A percentile compares a stretch with the other conserved stretches of the same genome.
These are phyloP conservation scores for Agrochola circellaris DNA, from an alignment of 2,888 invertebrate genomes.

Conservation along the genomic window DNA sequence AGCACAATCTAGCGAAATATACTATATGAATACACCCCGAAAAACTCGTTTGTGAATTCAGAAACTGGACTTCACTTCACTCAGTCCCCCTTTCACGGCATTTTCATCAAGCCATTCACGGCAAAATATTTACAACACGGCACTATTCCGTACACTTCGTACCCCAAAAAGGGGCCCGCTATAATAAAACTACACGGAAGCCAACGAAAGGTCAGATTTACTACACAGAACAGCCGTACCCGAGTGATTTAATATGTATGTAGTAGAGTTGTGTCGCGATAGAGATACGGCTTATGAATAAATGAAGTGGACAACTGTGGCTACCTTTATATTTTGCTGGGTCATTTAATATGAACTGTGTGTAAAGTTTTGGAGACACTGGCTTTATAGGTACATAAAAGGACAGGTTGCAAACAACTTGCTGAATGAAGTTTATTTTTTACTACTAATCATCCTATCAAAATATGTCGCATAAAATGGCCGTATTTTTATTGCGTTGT, in stretches of 20 bases:
- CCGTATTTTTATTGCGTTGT: too few relatives aligned
- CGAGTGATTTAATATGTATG: conserved; percentile 55
- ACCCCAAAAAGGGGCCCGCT: conserved; percentile 31
- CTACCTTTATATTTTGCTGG: conserved; percentile 7
- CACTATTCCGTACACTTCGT: conserved; percentile 14
- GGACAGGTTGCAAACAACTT: background rate
- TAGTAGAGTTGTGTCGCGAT: conserved; percentile 46
- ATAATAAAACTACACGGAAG: conserved; percentile 55
- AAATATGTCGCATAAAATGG: too few relatives aligned
- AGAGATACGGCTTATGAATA: conserved; percentile 48
- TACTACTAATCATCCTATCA: too few relatives aligned
- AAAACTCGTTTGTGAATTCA: conserved; percentile 8
- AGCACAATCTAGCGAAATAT: too few relatives aligned
- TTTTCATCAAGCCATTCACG: conserved; percentile 2
- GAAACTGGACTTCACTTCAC: background rate
- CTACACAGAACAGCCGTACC: conserved; percentile 25
- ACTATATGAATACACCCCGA: background rate
- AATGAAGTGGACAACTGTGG: conserved; percentile 39
- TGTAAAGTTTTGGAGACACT: conserved; percentile 31
- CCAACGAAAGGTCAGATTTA: conserved; percentile 62
- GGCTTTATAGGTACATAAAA: background rate
- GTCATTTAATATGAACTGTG: conserved; percentile 37
- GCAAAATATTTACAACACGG: conserved; percentile 32
- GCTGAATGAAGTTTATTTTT: background rate
- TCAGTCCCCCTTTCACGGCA: background rate